Percentiles rank a stretch among this genome's conserved stretches.
Evolutionary conservation across 1,140 invertebrate genomes (phyloP).

Genomic region (Caerostris extrusa): DNA sequence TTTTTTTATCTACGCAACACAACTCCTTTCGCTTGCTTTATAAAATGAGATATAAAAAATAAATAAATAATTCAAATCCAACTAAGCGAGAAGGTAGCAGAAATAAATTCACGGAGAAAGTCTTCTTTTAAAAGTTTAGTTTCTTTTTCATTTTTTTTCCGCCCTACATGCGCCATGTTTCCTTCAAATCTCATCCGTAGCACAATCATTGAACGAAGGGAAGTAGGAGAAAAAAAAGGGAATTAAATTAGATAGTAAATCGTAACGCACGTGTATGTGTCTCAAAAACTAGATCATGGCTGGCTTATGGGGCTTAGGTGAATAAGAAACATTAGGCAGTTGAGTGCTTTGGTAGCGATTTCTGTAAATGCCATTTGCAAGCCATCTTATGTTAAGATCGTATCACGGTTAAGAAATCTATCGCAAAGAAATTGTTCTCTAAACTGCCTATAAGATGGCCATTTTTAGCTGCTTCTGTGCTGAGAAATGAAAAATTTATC

Average conservation of each 20-base stretch:
- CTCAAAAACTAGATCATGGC: neutral
- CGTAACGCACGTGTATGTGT: neutral
- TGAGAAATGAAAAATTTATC: neutral
- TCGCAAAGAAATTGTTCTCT: neutral
- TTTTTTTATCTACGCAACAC: neutral
- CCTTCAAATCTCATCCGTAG: constrained; percentile 34
- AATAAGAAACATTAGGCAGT: neutral
- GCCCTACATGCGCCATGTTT: neutral
- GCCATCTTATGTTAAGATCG: neutral
- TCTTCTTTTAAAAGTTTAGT: constrained; percentile 13
- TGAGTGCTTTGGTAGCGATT: neutral
- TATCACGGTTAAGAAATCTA: neutral
- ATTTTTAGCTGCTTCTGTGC: neutral
- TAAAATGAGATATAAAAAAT: constrained; percentile 1
- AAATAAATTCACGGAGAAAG: constrained; percentile 10
- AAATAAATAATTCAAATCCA: constrained; percentile 53
- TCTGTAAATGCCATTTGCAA: neutral
- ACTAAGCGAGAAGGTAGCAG: neutral
- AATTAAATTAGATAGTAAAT: constrained; percentile 41
- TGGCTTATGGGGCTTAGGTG: neutral
- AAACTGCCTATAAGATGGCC: neutral
- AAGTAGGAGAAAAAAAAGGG: neutral
- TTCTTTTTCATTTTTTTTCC: neutral
- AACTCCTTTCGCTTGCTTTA: neutral
- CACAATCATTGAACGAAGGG: neutral